Percentiles rank a stretch among this genome's conserved stretches.
Conservation (phyloP, 2,888 invertebrate genomes). For the Sisyra terminalis region DNA sequence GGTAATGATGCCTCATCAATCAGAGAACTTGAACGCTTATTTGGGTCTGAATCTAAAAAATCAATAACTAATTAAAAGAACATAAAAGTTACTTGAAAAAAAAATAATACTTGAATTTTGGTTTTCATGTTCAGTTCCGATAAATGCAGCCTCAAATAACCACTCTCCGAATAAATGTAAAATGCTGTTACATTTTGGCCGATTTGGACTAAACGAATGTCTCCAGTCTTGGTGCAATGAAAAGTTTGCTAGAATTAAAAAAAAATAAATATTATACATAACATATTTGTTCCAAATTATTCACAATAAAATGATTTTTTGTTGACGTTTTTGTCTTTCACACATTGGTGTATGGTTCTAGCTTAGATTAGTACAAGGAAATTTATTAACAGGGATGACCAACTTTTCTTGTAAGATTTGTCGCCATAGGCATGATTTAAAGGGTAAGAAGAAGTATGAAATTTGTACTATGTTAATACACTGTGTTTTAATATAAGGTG, state of each 20-base stretch:
- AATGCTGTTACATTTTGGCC: constrained; percentile 90
- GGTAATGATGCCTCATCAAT: constrained; percentile 42
- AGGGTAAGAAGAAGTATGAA: no score
- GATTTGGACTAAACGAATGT: constrained; percentile 47
- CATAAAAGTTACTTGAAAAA: background rate
- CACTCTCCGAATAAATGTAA: constrained; percentile 91
- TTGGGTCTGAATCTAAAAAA: constrained; percentile 28
- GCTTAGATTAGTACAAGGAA: no score
- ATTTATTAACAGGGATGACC: no score
- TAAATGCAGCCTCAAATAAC: constrained; percentile 90
- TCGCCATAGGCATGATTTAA: no score
- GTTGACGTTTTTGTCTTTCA: no score
- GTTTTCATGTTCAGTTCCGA: constrained; percentile 47
- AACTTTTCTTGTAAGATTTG: no score
- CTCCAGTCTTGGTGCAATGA: constrained; percentile 32
- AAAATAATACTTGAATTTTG: constrained; percentile 11
- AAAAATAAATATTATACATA: no score
- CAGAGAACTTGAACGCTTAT: constrained; percentile 47
- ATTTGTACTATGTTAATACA: no score
- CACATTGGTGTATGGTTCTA: no score
- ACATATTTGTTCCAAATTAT: no score
- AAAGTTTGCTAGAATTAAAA: constrained; percentile 34
- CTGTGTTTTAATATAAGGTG: no score
- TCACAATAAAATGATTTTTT: no score
- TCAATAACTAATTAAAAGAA: background rate